Base-by-base conservation (phyloP, 2,888 invertebrate species). In the Bembecia ichneumoniformis region DNA sequence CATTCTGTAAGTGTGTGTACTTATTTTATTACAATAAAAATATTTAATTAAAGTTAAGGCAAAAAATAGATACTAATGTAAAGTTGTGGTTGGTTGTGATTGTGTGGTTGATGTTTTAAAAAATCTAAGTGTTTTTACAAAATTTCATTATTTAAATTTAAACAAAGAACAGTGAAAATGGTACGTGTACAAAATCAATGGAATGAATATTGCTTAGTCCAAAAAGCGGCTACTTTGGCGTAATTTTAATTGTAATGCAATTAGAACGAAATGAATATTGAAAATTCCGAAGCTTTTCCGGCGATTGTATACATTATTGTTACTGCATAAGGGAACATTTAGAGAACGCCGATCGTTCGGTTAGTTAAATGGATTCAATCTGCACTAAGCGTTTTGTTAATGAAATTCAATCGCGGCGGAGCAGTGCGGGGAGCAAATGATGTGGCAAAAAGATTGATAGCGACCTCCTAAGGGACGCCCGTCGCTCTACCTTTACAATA, bases 281-380 rank as follows among this genome's bases (percentile, higher is more conserved):
- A 59, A 64, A 65, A 70, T 66, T 60, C 58, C 58, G 55, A 55
- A 52, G 58, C 58, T 56, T 55, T 55, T 56, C 57, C 50, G 55
- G 56, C 54, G 54, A 60, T 57, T 40, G 16, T 16, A 44, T 16
- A 44, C 15, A 15, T 44, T 44, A 44, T 57, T 58, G 60, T 64
- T 60, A 65, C 59, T 68, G 71, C 70, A 70, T 63, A 66, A 64
- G 60, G 63, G 60, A 64, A 66, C 69, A 70, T 70, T 68, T 64
- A 64, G 56, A 65, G 65, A 15, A 16, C 67, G 68, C 68, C 72
- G 75, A 73, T 74, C 69, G 74, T 64, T 73, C 72, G 73, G 76
- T 80, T 80, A 81, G 73, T 83, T 80, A 80, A 86, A 86, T 84
- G 75, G 83, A 82, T 84, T 79, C 84, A 86, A 86, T 86, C 81